Evolutionary conservation across 2,113 vertebrate species (phyloP), one percentile per base, ranked within the genome.

Genomic region (Bufo gargarizans): DNA sequence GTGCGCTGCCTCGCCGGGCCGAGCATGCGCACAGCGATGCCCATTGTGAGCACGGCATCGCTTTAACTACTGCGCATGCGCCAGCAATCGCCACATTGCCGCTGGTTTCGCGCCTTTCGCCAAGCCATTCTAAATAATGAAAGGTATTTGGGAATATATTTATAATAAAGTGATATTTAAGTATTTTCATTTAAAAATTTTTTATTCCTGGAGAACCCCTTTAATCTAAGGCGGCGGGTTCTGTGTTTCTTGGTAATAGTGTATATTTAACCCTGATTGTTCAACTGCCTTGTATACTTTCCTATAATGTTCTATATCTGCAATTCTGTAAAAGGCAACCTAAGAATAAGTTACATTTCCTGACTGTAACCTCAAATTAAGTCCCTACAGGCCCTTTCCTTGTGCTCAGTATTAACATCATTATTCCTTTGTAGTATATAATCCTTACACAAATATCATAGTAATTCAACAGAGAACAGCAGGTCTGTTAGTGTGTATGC

Each of bases 341-440:
- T 61, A 61, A 61, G 47, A 47, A 63, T 63, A 63, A 49, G 22
- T 65, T 4, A 65, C 45, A 82, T 82, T 63, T 82, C 80, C 80
- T 82, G 58, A 16, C 33, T 81, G 9, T 6, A 80, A 59, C 78
- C 56, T 22, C 78, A 80, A 43, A 43, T 8, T 33, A 11, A 33
- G 7, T 72, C 4, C 33, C 50, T 78, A 12, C 10, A 78, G 77
- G 55, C 78, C 16, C 78, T 59, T 59, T 77, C 17, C 47, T 50
- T 20, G 2, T n/a, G 12, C 33, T 47, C 45, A 19, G 19, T 19
- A 50, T 9, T 77, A 77, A 49, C 17, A 77, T 77, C 47, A 20
- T 49, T 53, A 53, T 53, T 77, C 11, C 14, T 47, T 47, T 53
- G 74, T 77, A n/a, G 47, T 0, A n/a, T 53, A 53, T 77, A 77